These are phyloP conservation scores for Xerus inauris DNA, from an alignment of 2,113 vertebrate genomes.

Conservation along the genomic window DNA sequence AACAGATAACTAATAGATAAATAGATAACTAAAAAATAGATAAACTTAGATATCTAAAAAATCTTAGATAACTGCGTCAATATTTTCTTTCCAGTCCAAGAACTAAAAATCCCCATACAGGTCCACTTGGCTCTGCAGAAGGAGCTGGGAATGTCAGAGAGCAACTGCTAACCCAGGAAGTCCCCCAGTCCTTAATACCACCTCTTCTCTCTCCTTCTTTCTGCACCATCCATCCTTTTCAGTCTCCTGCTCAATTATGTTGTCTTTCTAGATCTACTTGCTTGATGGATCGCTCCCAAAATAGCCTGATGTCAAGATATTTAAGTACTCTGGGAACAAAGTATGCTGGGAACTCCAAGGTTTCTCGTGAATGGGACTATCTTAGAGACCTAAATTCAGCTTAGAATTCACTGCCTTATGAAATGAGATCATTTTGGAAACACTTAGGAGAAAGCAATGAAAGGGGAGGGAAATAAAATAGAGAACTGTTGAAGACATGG, in stretches of 20 bases:
- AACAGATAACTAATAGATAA: no score
- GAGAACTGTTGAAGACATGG: not conserved
- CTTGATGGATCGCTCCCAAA: conserved; percentile 12
- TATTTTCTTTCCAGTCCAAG: not conserved
- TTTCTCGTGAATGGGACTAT: not conserved
- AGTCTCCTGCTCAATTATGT: not conserved
- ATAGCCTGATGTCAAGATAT: not conserved
- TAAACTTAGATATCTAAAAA: no score
- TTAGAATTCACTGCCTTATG: not conserved
- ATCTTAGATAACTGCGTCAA: not conserved
- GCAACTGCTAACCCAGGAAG: not conserved
- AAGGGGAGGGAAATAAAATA: not conserved
- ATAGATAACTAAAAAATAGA: no score
- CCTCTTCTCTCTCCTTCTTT: not conserved
- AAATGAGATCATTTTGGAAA: conserved; percentile 38
- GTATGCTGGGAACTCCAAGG: not conserved
- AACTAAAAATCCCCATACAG: not conserved
- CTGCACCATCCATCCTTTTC: not conserved
- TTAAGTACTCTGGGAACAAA: conserved; percentile 20
- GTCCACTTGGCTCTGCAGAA: not conserved
- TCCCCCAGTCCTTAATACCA: not conserved
- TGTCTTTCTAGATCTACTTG: not conserved
- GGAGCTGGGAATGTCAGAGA: not conserved
- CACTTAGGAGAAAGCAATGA: not conserved
- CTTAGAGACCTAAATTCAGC: not conserved